phyloP scores from a whole-genome alignment of 2,113 vertebrate genomes.

The Picathartes gymnocephalus region DNA sequence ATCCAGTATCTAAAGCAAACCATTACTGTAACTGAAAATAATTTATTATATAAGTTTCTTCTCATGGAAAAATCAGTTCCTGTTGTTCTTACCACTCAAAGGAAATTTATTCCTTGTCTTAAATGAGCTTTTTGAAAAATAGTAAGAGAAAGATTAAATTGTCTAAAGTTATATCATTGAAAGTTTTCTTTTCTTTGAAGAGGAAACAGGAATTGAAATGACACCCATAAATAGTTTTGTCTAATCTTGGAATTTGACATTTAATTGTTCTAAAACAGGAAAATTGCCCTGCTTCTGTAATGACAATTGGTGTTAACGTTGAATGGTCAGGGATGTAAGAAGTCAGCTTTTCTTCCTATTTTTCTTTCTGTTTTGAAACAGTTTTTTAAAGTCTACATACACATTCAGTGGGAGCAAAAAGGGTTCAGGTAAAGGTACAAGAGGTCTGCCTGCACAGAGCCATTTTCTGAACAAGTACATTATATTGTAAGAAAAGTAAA shows the following conservation, averaged over 20 bases:
- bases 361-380: neutral
- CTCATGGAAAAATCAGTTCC: neutral
- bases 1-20: neutral
- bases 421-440: neutral
- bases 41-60: neutral
- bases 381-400: neutral
- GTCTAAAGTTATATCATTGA: neutral
- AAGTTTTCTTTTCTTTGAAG: neutral
- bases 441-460: neutral
- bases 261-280: neutral
- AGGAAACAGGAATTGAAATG: neutral
- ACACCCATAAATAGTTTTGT: neutral
- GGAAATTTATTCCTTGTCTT: neutral
- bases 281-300: neutral
- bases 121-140: neutral
- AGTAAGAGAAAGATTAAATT: neutral
- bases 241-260: neutral
- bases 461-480: neutral
- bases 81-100: neutral
- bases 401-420: neutral
- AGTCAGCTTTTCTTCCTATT: neutral
- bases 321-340: neutral
- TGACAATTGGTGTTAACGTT: neutral
- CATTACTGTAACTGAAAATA: neutral
- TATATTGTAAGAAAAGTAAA: neutral